A percentile compares a stretch with the other conserved stretches of the same genome.
Conservation (phyloP, 2,888 invertebrate genomes). For the Pasiphila rectangulata region DNA sequence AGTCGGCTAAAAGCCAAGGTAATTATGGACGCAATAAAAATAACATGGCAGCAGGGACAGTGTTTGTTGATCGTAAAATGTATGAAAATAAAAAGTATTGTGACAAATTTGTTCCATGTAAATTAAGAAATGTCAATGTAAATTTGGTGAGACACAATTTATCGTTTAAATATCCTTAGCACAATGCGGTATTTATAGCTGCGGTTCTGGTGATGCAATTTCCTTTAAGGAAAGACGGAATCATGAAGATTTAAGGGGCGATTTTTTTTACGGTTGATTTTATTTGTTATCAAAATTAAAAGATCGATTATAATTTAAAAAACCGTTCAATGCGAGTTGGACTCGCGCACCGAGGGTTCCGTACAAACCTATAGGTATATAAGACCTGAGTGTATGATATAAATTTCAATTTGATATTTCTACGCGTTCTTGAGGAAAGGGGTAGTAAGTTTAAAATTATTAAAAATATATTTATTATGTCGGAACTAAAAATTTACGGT, state of each 20-base stretch:
- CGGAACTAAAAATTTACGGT: too few species aligned
- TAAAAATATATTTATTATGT: too few species aligned
- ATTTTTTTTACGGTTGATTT: background rate
- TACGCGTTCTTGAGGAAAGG: too few species aligned
- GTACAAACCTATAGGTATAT: too few species aligned
- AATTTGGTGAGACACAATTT: constrained; percentile 18
- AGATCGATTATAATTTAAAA: too few species aligned
- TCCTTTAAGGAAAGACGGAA: background rate
- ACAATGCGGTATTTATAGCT: constrained; percentile 5
- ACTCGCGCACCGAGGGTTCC: too few species aligned
- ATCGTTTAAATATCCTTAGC: constrained; percentile 10
- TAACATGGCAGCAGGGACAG: too few species aligned
- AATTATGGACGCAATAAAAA: background rate
- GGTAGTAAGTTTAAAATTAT: too few species aligned
- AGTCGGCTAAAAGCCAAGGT: too few species aligned
- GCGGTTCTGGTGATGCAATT: constrained; percentile 8
- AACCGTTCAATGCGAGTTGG: too few species aligned
- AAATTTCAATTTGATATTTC: too few species aligned
- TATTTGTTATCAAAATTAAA: background rate
- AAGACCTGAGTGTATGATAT: too few species aligned
- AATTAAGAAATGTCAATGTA: constrained; percentile 17
- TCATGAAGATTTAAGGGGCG: background rate
- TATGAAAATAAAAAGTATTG: constrained; percentile 8
- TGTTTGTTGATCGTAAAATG: constrained; percentile 5
- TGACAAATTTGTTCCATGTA: constrained; percentile 15